phyloP scores from a whole-genome alignment of 2,797 vertebrate genomes.

The Nyctalus aviator region DNA sequence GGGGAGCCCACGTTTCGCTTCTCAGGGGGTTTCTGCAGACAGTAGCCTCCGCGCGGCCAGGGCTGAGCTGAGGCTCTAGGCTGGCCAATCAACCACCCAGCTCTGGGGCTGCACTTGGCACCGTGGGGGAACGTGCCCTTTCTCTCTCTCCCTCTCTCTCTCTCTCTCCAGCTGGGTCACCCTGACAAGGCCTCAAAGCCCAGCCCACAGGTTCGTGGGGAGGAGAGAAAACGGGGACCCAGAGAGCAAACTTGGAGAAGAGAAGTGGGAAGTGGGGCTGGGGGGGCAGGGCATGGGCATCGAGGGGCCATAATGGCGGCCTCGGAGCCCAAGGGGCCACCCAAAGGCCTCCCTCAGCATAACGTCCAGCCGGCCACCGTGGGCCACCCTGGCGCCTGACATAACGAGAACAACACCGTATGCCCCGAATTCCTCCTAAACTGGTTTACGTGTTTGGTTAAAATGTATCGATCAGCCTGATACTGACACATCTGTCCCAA shows the following conservation, averaged over 20 bases:
- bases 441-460: neutral
- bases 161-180: neutral
- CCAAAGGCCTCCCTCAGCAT: neutral
- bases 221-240: neutral
- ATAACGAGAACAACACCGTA: neutral
- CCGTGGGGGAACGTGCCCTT: neutral
- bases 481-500: no score
- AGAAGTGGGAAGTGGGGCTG: no score
- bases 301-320: neutral
- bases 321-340: neutral
- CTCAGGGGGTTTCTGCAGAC: neutral
- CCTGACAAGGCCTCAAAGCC: neutral
- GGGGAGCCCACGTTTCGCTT: neutral
- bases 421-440: neutral
- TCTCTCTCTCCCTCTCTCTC: neutral
- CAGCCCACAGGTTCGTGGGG: neutral
- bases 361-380: rapidly evolving
- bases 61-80: neutral
- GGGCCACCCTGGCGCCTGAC: neutral
- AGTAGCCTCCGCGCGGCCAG: neutral
- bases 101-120: neutral
- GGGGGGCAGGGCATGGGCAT: neutral
- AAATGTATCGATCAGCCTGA: neutral
- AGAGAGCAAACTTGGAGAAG: neutral
- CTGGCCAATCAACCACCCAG: neutral